phyloP scores from a whole-genome alignment of 2,888 invertebrate genomes.

The Patella caerulea region DNA sequence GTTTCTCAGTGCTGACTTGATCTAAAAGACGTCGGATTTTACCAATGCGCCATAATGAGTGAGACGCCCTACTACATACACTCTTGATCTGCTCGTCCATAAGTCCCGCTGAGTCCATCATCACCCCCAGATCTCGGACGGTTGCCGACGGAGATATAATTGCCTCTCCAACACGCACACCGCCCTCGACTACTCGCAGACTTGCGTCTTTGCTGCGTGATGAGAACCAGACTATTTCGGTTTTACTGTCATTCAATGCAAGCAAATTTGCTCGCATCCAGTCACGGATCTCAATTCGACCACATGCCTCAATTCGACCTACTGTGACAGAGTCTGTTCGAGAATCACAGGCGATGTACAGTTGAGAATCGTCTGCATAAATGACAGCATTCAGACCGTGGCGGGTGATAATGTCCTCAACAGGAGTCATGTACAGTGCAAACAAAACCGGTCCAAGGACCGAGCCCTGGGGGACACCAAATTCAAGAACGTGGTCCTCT shows the following conservation, averaged over 20 bases:
- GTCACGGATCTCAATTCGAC: background rate
- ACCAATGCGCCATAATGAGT: background rate
- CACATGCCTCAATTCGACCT: too few species aligned
- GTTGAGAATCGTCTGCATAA: too few species aligned
- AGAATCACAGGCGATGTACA: too few species aligned
- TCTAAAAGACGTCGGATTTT: background rate
- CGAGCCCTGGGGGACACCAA: too few species aligned
- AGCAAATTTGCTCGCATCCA: background rate
- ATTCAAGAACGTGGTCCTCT: too few species aligned
- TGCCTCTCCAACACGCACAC: background rate
- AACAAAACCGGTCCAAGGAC: too few species aligned
- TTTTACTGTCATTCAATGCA: background rate
- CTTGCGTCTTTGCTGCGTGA: background rate
- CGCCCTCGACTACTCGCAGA: background rate
- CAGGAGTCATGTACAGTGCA: too few species aligned
- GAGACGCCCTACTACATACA: background rate
- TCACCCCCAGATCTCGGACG: background rate
- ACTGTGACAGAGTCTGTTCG: too few species aligned
- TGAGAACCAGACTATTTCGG: background rate
- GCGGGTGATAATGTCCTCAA: too few species aligned
- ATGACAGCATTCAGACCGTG: too few species aligned
- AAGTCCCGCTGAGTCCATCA: background rate
- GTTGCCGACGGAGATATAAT: background rate
- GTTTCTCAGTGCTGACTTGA: too few species aligned
- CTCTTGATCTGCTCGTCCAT: background rate